Conservation (phyloP, 2,113 vertebrate genomes). For the Phyllopteryx taeniolatus region DNA sequence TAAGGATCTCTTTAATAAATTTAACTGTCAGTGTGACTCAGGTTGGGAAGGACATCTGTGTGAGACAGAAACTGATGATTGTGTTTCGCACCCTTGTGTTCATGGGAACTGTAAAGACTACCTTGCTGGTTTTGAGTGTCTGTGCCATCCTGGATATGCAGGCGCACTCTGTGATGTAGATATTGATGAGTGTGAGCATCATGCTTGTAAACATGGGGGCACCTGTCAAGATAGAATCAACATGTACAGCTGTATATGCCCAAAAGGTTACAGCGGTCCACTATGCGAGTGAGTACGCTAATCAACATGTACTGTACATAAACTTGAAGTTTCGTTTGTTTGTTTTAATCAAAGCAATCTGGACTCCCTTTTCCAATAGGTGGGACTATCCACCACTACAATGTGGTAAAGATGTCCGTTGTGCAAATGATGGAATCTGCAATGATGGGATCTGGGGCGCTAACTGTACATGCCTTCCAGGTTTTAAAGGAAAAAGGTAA, state of each 20-base stretch:
- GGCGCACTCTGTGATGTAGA: slow-evolving; percentile 80
- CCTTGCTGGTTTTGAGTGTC: slow-evolving; percentile 79
- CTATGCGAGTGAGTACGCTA: slow-evolving; percentile 80
- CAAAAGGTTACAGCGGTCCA: slow-evolving; percentile 69
- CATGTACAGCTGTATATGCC: slow-evolving; percentile 79
- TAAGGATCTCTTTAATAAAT: slow-evolving; percentile 81
- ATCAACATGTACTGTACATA: background rate
- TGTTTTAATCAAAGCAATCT: background rate
- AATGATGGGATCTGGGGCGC: slow-evolving; percentile 75
- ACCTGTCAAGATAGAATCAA: slow-evolving; percentile 77
- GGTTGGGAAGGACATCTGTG: slow-evolving; percentile 84
- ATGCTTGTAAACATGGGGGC: slow-evolving; percentile 77
- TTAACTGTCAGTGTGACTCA: slow-evolving; percentile 71
- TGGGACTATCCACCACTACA: slow-evolving; percentile 76
- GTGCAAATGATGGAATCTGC: slow-evolving; percentile 77
- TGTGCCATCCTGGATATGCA: slow-evolving; percentile 77
- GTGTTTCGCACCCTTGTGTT: slow-evolving; percentile 76
- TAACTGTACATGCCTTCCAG: slow-evolving; percentile 84
- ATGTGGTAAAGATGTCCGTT: slow-evolving; percentile 79
- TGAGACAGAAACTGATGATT: slow-evolving; percentile 78
- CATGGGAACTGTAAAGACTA: slow-evolving; percentile 78
- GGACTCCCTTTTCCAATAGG: slow-evolving; percentile 57
- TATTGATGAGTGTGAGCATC: slow-evolving; percentile 78
- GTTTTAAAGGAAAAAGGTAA: slow-evolving; percentile 82
- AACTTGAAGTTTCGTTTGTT: background rate